Conservation (phyloP, 2,888 invertebrate species). For the Ormyrus nitidulus region DNA sequence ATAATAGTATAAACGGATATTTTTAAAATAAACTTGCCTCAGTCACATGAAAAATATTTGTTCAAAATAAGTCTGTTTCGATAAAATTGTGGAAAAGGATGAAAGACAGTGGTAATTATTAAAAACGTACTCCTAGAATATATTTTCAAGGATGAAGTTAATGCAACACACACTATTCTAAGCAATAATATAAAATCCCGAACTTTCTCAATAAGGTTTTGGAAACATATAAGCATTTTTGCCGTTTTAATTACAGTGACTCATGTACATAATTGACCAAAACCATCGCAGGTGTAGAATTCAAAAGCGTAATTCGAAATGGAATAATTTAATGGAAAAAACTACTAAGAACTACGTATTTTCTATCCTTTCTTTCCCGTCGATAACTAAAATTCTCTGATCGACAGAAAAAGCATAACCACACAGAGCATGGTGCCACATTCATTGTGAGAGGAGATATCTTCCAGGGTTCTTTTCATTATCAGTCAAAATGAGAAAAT, state of each 20-base stretch:
- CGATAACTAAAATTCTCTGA: conserved; percentile 3
- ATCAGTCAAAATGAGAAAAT: conserved; percentile 58
- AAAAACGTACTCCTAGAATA: conserved; percentile 24
- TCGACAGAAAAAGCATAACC: conserved; percentile 65
- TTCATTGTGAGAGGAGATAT: conserved; percentile 63
- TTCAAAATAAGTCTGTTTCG: conserved; percentile 22
- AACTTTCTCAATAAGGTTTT: conserved; percentile 15
- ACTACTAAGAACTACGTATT: not conserved
- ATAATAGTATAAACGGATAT: conserved; percentile 29
- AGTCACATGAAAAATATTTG: conserved; percentile 45
- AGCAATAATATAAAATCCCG: conserved; percentile 24
- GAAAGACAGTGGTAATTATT: conserved; percentile 46
- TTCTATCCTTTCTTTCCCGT: conserved; percentile 2
- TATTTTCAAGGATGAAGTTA: conserved; percentile 46
- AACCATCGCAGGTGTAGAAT: conserved; percentile 40
- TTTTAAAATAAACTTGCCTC: conserved; percentile 27
- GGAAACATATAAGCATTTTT: conserved; percentile 34
- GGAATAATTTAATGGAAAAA: not conserved
- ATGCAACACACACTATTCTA: conserved; percentile 50
- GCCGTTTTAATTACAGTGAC: conserved; percentile 25
- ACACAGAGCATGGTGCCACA: conserved; percentile 71
- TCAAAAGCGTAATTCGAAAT: conserved; percentile 25
- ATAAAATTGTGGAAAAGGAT: conserved; percentile 43
- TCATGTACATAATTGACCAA: conserved; percentile 25
- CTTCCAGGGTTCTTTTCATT: conserved; percentile 55